A percentile compares a stretch with the other conserved stretches of the same genome.
These are phyloP conservation scores for Dinoponera quadriceps DNA, from an alignment of 1,140 invertebrate species.

Conservation along the genomic window DNA sequence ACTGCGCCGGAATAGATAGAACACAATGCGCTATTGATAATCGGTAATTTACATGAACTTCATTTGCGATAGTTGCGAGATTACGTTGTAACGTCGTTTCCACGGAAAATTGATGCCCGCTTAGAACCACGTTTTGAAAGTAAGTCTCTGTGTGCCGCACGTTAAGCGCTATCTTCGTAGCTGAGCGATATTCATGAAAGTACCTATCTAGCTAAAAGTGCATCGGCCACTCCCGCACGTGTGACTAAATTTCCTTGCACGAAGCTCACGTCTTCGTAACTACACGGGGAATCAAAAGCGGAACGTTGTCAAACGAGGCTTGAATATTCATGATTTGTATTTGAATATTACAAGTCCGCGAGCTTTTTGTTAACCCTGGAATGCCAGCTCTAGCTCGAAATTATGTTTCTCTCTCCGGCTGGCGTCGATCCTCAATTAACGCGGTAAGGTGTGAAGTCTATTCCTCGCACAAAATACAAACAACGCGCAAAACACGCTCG, in stretches of 20 bases:
- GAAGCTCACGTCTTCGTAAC: neutral
- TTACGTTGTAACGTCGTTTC: neutral
- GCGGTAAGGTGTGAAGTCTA: neutral
- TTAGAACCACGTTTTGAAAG: constrained; percentile 5
- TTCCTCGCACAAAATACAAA: too few relatives aligned
- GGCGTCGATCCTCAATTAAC: neutral
- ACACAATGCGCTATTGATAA: constrained; percentile 2
- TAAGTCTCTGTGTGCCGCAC: neutral
- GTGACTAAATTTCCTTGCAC: constrained; percentile 3
- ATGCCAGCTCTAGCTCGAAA: neutral
- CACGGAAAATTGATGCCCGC: neutral
- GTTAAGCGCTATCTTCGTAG: neutral
- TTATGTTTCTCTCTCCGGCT: neutral
- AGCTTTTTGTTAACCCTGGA: neutral
- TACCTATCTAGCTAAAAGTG: neutral
- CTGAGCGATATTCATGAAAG: neutral
- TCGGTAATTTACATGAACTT: constrained; percentile 31
- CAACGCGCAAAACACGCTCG: too few relatives aligned
- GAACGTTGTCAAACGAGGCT: neutral
- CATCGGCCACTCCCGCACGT: neutral
- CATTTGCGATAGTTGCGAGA: constrained; percentile 32
- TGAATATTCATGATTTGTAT: constrained; percentile 20
- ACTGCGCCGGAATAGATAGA: neutral
- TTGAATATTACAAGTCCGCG: constrained; percentile 11
- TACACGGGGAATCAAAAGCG: neutral